A percentile compares a stretch with the other conserved stretches of the same genome.
These are phyloP conservation scores for Lindbergichthys nudifrons DNA, from an alignment of 2,797 vertebrate genomes.

Conservation along the genomic window DNA sequence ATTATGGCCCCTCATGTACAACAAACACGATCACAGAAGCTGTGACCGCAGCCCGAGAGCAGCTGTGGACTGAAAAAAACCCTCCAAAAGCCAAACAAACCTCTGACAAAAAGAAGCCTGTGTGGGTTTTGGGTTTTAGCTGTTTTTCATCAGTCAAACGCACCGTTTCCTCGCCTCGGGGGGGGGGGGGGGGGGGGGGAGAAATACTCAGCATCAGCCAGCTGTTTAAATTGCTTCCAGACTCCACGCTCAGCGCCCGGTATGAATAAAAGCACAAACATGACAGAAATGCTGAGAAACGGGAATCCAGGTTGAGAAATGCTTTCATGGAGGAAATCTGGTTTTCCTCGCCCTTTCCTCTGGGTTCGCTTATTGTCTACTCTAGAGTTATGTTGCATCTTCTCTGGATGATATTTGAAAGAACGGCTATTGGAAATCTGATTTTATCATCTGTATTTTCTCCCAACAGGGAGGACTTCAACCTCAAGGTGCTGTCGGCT, in stretches of 20 bases:
- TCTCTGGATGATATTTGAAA: conserved; percentile 18
- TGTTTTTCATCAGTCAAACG: conserved; percentile 59
- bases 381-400: conserved; percentile 11
- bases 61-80: conserved; percentile 52
- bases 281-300: conserved; percentile 67
- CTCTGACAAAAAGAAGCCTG: conserved; percentile 46
- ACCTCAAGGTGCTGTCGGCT: conserved; percentile 96
- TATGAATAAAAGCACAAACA: conserved; percentile 59
- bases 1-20: conserved; percentile 20
- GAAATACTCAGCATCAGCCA: conserved; percentile 41
- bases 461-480: conserved; percentile 93
- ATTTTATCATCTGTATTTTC: conserved; percentile 22
- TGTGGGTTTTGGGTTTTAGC: conserved; percentile 45
- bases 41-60: conserved; percentile 44
- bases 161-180: conserved; percentile 6
- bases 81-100: conserved; percentile 49
- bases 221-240: conserved; percentile 76
- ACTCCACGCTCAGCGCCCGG: conserved; percentile 35
- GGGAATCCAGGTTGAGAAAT: conserved; percentile 58
- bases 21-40: conserved; percentile 56
- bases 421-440: background rate
- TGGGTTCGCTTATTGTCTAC: conserved; percentile 38
- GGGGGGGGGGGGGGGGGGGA: conserved; percentile 27
- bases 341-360: conserved; percentile 31
- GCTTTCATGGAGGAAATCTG: conserved; percentile 48